Conservation (phyloP, 2,113 vertebrate species). For the Nanorana parkeri region DNA sequence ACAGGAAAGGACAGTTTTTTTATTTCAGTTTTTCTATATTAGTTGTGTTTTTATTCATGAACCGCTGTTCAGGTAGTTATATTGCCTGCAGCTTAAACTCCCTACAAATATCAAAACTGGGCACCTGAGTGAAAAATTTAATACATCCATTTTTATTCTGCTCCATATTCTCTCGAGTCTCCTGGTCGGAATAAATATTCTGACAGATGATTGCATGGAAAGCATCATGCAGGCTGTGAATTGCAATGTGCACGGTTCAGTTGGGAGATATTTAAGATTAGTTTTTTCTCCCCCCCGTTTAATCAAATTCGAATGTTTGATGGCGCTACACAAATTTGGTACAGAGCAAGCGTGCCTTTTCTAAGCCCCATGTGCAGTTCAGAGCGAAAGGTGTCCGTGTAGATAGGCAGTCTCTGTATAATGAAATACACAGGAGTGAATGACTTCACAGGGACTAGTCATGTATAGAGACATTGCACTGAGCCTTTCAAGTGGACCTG, state of each 20-base stretch:
- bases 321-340: constrained; percentile 66
- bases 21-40: constrained; percentile 33
- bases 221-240: constrained; percentile 74
- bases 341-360: constrained; percentile 63
- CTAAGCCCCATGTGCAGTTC: constrained; percentile 68
- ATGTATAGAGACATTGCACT: constrained; percentile 1
- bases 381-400: constrained; percentile 61
- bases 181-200: constrained; percentile 73
- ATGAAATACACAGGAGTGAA: constrained; percentile 63
- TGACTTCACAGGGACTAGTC: constrained; percentile 58
- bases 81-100: constrained; percentile 73
- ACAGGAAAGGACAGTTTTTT: constrained; percentile 30
- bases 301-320: constrained; percentile 77
- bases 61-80: constrained; percentile 72
- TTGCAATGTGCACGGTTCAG: constrained; percentile 72
- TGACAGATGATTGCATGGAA: constrained; percentile 72
- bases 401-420: constrained; percentile 59
- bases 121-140: constrained; percentile 79
- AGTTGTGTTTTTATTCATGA: constrained; percentile 70
- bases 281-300: constrained; percentile 67
- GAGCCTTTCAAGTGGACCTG: background rate
- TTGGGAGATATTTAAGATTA: constrained; percentile 74
- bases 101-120: constrained; percentile 73
- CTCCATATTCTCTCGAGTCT: constrained; percentile 74
- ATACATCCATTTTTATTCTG: constrained; percentile 78